Evolutionary conservation across 2,888 invertebrate species (phyloP).

Genomic region (Rhopalosiphum nymphaeae): DNA sequence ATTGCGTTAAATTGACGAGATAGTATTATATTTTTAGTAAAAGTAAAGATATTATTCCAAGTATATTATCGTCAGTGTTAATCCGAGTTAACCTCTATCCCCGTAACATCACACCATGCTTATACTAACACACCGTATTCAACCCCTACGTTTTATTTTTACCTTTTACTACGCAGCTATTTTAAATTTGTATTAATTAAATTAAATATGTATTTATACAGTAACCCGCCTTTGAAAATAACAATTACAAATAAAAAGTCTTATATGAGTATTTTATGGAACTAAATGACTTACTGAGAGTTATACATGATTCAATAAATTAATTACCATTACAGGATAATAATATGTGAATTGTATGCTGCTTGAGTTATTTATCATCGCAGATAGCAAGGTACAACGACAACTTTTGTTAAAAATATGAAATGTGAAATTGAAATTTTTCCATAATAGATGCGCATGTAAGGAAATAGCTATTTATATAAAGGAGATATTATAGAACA

Average conservation of each 20-base stretch:
- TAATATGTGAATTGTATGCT: background rate
- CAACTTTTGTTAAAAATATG: background rate
- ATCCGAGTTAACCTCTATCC: background rate
- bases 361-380: background rate
- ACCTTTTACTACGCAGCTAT: background rate
- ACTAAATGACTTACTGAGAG: background rate
- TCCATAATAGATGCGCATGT: background rate
- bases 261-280: background rate
- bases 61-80: background rate
- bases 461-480: background rate
- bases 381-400: background rate
- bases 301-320: constrained; percentile 7
- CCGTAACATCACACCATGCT: no score
- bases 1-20: background rate
- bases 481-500: background rate
- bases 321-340: constrained; percentile 23
- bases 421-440: background rate
- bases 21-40: background rate
- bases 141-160: background rate
- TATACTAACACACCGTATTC: background rate
- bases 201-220: constrained; percentile 38
- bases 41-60: background rate
- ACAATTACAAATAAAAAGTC: background rate
- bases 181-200: constrained; percentile 25
- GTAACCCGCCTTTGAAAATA: background rate